Base-by-base conservation (phyloP, 2,888 invertebrate species). In the Cerceris rybyensis region DNA sequence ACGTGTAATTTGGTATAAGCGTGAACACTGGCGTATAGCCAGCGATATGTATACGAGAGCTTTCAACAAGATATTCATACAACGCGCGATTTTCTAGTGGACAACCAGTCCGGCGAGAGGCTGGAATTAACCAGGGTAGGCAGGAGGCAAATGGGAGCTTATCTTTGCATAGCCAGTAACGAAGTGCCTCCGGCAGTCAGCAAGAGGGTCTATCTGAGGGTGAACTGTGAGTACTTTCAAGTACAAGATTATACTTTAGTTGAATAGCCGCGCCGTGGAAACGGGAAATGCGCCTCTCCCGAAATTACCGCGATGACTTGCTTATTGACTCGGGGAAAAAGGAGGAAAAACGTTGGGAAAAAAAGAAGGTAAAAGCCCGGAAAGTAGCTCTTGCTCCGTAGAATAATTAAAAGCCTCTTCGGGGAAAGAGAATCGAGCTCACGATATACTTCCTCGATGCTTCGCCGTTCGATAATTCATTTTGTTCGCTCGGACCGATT, bases 141-240 rank as follows among this genome's bases (percentile, higher is more conserved):
- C 86, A 93, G 96, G 16, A 94, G 94, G 77, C 96, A 96, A 92
- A 96, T 96, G 94, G 96, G 96, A 17, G 95, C 95, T 43, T 96
- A 96, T 91, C 94, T 96, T 86, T 96, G 96, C 93, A 96, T 96
- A 86, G 96, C 96, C 2, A 94, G 94, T 83, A 96, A 96, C 90
- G 95, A 95, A 83, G 96, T 96, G 50, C 95, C 96, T 0, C 96
- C 96, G 0, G 95, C 96, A 7, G 96, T 95, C 78, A 93, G 93
- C 89, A 94, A 94, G 88, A 90, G 94, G 81, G 94, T 94, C 81
- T 93, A 93, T 80, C 93, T 94, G 73, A 93, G 93, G 86, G 94
- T 94, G 75, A 93, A 94, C 89, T 97, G 97, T 97, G 93, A 96
- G 96, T 96, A 74, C 50, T 52, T 66, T 28, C 43, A 2, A 50